A percentile compares a stretch with the other conserved stretches of the same genome.
Evolutionary conservation across 2,113 vertebrate species (phyloP).

Genomic region (Typhlomys cinereus): DNA sequence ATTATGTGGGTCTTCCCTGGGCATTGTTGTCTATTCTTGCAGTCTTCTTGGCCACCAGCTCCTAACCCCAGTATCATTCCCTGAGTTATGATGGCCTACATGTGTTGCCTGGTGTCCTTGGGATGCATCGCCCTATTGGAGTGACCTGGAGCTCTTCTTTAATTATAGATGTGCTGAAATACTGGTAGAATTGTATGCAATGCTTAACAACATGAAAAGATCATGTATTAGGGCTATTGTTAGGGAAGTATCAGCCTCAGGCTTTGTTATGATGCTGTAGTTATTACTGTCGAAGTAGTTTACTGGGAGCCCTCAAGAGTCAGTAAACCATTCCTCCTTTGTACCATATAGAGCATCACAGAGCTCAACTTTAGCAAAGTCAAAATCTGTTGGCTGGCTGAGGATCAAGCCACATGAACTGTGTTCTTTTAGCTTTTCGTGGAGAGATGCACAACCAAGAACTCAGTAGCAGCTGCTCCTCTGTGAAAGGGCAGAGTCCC

Average conservation of each 20-base stretch:
- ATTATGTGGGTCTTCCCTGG: neutral
- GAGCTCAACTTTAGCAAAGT: neutral
- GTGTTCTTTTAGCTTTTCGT: constrained; percentile 41
- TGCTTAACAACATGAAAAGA: neutral
- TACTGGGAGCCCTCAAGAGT: neutral
- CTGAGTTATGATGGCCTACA: neutral
- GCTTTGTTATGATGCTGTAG: neutral
- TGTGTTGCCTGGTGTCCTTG: neutral
- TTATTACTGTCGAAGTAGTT: constrained; percentile 1
- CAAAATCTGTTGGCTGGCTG: neutral
- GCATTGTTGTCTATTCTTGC: neutral
- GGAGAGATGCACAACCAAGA: constrained; percentile 17
- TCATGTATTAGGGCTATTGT: neutral
- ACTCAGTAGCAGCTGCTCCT: constrained; percentile 57
- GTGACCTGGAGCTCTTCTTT: neutral
- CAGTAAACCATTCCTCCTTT: neutral
- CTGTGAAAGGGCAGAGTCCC: constrained; percentile 35
- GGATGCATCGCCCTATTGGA: neutral
- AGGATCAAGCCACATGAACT: neutral
- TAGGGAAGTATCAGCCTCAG: neutral
- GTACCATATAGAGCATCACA: neutral
- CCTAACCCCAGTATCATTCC: neutral
- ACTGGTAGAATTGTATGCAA: neutral
- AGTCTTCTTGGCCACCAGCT: neutral
- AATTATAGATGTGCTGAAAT: neutral